Evolutionary conservation across 1,140 invertebrate genomes (phyloP).

Genomic region (Tachypleus tridentatus): DNA sequence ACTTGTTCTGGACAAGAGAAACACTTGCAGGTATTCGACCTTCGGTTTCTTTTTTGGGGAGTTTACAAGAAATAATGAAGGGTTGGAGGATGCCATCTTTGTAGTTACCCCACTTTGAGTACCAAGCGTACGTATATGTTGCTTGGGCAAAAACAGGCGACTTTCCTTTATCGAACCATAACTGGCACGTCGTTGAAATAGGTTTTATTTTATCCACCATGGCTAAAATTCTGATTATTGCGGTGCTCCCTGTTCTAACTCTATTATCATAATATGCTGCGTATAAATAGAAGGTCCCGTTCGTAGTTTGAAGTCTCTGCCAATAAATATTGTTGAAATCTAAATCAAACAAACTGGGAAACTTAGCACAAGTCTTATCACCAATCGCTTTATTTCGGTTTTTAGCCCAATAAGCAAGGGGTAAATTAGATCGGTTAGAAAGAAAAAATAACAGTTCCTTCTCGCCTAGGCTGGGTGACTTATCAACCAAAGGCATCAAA

Average conservation of each 20-base stretch:
- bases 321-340: constrained; percentile 87
- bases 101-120: constrained; percentile 87
- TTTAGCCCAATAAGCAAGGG: constrained; percentile 23
- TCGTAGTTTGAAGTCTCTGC: constrained; percentile 63
- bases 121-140: constrained; percentile 83
- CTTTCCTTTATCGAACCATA: constrained; percentile 52
- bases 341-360: constrained; percentile 56
- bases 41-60: constrained; percentile 40
- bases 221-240: constrained; percentile 69
- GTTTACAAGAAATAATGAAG: constrained; percentile 76
- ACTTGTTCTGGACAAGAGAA: constrained; percentile 69
- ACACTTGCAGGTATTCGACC: constrained; percentile 62
- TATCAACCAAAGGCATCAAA: constrained; percentile 42
- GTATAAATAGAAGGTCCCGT: constrained; percentile 77
- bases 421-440: constrained; percentile 27
- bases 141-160: constrained; percentile 52
- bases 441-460: constrained; percentile 58
- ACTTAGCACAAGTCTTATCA: constrained; percentile 56
- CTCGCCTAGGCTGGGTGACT: constrained; percentile 52
- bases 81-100: constrained; percentile 83
- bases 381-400: constrained; percentile 37
- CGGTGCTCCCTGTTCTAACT: constrained; percentile 57
- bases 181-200: constrained; percentile 65
- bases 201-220: constrained; percentile 84
- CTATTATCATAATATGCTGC: constrained; percentile 78